A percentile compares a stretch with the other conserved stretches of the same genome.
phyloP scores from a whole-genome alignment of 92 coral and sea anemone species.

The Meandrina meandrites region DNA sequence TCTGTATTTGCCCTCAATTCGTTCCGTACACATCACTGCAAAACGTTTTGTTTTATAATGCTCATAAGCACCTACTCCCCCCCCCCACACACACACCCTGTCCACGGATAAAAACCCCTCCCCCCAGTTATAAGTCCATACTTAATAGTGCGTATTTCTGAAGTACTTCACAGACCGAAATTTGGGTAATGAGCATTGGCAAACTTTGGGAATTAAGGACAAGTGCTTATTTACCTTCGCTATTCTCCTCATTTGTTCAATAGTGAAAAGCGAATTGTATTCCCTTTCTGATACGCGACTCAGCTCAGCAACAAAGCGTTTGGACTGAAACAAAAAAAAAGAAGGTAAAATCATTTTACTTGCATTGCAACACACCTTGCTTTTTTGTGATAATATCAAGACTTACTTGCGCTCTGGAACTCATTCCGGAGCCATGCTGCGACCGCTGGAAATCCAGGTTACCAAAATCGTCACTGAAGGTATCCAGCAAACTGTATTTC shows the following conservation, averaged over 20 bases:
- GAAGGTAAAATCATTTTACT: neutral
- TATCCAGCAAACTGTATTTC: constrained; percentile 90
- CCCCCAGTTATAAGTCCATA: too few relatives aligned
- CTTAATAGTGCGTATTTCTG: too few relatives aligned
- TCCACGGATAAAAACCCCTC: too few relatives aligned
- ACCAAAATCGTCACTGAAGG: constrained; percentile 89
- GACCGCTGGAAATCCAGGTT: constrained; percentile 91
- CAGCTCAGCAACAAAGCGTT: constrained; percentile 95
- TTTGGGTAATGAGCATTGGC: too few relatives aligned
- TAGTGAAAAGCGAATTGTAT: constrained; percentile 88
- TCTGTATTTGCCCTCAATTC: too few relatives aligned
- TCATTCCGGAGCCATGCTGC: constrained; percentile 98
- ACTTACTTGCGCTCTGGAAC: constrained; percentile 88
- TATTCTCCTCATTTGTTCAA: constrained; percentile 86
- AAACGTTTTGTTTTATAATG: too few relatives aligned
- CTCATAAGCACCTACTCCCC: too few relatives aligned
- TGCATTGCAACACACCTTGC: neutral
- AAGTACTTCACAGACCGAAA: too few relatives aligned
- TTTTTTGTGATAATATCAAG: neutral
- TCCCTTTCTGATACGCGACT: constrained; percentile 89
- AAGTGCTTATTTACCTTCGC: constrained; percentile 75
- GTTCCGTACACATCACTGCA: too few relatives aligned
- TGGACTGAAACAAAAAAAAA: constrained; percentile 68
- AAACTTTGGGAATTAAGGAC: too few relatives aligned
- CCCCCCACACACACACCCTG: too few relatives aligned